Percentiles rank a stretch among this genome's conserved stretches.
Evolutionary conservation across 2,113 vertebrate genomes (phyloP).

Genomic region (Choloepus hoffmanni): DNA sequence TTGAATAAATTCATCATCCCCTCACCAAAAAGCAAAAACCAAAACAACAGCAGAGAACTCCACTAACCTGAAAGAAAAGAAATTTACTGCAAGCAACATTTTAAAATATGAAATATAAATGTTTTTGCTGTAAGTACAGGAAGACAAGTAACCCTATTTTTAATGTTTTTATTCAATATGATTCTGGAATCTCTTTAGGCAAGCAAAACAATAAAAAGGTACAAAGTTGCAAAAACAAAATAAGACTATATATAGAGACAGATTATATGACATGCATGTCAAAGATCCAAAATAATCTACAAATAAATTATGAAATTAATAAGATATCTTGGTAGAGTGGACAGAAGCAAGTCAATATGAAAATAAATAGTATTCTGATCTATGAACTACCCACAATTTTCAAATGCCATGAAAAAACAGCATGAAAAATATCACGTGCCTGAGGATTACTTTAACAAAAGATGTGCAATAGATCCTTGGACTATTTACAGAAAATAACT

Average conservation of each 20-base stretch:
- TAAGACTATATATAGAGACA: neutral
- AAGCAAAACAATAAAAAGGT: neutral
- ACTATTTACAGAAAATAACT: too few species aligned
- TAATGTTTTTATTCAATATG: neutral
- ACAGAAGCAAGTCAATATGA: neutral
- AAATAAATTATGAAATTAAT: neutral
- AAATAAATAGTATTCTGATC: neutral
- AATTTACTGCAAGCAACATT: neutral
- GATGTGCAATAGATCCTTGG: too few species aligned
- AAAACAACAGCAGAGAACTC: neutral
- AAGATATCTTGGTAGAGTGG: neutral
- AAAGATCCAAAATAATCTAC: neutral
- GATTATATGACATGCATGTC: neutral
- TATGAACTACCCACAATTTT: neutral
- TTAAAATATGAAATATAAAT: neutral
- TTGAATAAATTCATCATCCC: neutral
- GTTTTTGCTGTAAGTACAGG: neutral
- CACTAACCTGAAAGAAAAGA: neutral
- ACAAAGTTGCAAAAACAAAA: neutral
- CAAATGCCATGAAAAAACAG: neutral
- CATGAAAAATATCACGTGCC: too few species aligned
- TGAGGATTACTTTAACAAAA: too few species aligned
- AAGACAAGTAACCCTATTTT: neutral
- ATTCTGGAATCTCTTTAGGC: neutral
- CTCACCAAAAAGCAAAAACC: neutral